Evolutionary conservation across 2,113 vertebrate genomes (phyloP).

Genomic region (Sinocyclocheilus anophthalmus): DNA sequence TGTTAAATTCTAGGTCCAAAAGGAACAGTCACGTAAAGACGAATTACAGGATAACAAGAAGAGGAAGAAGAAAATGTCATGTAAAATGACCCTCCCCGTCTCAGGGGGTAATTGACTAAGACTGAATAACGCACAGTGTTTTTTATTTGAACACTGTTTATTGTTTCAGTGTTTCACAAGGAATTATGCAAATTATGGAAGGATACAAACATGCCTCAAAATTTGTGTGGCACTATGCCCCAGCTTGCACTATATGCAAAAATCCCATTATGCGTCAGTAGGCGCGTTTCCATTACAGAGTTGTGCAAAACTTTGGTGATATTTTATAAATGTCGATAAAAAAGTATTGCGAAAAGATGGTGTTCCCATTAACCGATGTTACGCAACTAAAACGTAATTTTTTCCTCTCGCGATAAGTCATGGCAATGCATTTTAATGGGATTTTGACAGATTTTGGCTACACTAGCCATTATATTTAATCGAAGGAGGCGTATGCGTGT

Average conservation of each 20-base stretch:
- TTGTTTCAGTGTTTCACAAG: background rate
- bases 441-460: no score
- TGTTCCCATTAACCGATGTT: no score
- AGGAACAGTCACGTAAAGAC: conserved; percentile 47
- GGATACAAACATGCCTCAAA: background rate
- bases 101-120: background rate
- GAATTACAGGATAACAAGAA: background rate
- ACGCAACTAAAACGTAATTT: no score
- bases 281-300: no score
- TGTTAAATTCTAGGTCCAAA: conserved; percentile 55
- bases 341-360: no score
- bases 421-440: no score
- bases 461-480: no score
- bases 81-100: background rate
- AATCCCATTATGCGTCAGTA: background rate
- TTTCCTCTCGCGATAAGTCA: no score
- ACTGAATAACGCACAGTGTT: background rate
- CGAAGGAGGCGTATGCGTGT: no score
- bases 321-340: no score
- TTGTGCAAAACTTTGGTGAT: no score
- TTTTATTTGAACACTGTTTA: background rate
- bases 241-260: background rate
- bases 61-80: background rate
- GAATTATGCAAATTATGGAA: background rate
- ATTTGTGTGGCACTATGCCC: background rate